Evolutionary conservation across 2,888 invertebrate genomes (phyloP), one percentile per base, ranked within the genome.

Genomic region (Helicoverpa assulta): DNA sequence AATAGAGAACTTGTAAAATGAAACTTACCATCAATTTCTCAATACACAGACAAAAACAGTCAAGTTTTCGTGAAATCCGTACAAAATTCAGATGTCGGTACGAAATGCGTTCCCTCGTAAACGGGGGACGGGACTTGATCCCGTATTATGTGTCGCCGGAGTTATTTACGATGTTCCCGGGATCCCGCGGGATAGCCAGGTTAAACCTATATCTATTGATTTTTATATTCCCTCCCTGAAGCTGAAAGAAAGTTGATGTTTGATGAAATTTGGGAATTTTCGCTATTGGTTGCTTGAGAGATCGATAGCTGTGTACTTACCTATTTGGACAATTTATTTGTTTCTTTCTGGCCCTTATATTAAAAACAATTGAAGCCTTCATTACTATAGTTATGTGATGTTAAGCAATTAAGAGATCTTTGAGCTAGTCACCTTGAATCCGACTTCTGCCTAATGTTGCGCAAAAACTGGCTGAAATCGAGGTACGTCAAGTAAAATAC

Each of bases 91-190:
- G 55, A 73, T 68, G 62, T 59, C 50, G 59, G 54, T 57, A 67
- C 26, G 19, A 62, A 52, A 62, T 40, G 65, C 50, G 60, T 65
- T 83, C 83, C 83, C 79, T 77, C 82, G 77, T 77, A 76, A 79
- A 70, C 66, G 53, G 68, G 37, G 70, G 65, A 62, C 70, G 47
- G 26, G 54, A 40, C 76, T 72, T 85, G 84, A 87, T 84, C 87
- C 84, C 78, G 54, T 78, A 73, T 84, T 84, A 86, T 83, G 84
- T 86, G 83, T 78, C 64, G 68, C 67, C 71, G 63, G 82, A 84
- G 88, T 87, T 88, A 88, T 89, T 89, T 89, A 89, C 87, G 88
- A 83, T 70, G 68, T 76, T 59, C 74, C 71, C 26, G 47, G 70
- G 62, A 82, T 77, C 85, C 73, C 68, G 40, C 26, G 73, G 67